A percentile compares a stretch with the other conserved stretches of the same genome.
Evolutionary conservation across 2,113 vertebrate genomes (phyloP).

Genomic region (Bucco capensis): DNA sequence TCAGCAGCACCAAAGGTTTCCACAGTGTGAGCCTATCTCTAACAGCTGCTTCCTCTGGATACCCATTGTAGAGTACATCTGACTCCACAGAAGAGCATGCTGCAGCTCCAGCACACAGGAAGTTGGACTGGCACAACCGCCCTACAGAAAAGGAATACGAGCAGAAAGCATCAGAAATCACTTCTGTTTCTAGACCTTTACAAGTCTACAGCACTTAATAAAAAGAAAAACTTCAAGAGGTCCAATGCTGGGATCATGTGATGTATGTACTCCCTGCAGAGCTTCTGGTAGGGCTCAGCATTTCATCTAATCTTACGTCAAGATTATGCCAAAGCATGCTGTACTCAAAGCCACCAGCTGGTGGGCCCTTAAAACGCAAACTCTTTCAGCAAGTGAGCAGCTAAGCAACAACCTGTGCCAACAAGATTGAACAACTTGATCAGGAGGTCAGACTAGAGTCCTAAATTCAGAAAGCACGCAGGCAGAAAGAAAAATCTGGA

Average conservation of each 20-base stretch:
- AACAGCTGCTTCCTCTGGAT: conserved; percentile 71
- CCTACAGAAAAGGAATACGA: conserved; percentile 66
- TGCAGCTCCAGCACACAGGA: conserved; percentile 66
- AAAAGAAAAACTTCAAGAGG: background rate
- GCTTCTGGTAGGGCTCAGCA: background rate
- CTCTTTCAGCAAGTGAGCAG: background rate
- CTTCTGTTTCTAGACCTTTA: background rate
- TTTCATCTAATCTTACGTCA: background rate
- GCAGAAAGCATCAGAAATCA: conserved; percentile 3
- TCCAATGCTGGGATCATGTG: background rate
- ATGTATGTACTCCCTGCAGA: background rate
- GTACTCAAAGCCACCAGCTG: background rate
- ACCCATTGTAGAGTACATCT: conserved; percentile 77
- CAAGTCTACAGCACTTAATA: background rate
- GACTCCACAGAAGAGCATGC: conserved; percentile 60
- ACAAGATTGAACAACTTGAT: background rate
- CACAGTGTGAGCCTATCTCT: conserved; percentile 74
- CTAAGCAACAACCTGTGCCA: background rate
- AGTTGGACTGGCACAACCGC: conserved; percentile 82
- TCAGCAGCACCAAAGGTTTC: conserved; percentile 94
- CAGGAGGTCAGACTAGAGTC: background rate
- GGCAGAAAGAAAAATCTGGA: background rate
- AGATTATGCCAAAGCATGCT: background rate
- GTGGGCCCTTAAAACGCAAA: background rate
- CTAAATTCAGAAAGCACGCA: background rate